phyloP scores from a whole-genome alignment of 2,888 invertebrate genomes.

The Aphodius granarius region DNA sequence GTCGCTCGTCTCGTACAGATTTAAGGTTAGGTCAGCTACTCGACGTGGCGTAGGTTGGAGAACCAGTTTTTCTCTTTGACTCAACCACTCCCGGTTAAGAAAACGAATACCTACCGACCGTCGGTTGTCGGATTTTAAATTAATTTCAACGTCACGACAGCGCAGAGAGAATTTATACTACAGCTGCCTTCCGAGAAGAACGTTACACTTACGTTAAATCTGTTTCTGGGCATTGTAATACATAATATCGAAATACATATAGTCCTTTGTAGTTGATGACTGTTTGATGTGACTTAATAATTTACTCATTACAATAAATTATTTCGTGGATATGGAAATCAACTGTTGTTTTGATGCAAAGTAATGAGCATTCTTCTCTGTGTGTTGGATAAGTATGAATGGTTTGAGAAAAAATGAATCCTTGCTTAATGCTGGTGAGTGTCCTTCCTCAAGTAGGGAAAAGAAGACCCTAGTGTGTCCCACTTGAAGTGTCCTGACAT shows the following conservation, averaged over 20 bases:
- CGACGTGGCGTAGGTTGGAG: not conserved
- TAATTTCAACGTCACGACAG: not conserved
- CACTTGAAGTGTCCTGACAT: not conserved
- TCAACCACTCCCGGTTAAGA: not conserved
- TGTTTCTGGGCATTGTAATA: not conserved
- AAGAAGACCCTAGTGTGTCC: not conserved
- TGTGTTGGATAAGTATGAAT: no score
- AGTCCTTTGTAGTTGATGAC: no score
- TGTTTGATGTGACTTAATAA: no score
- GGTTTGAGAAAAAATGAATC: not conserved
- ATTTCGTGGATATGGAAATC: no score
- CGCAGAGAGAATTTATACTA: conserved; percentile 4
- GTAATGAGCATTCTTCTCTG: no score
- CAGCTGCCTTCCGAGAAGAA: not conserved
- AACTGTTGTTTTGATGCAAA: no score
- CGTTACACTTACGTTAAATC: not conserved
- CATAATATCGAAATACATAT: no score
- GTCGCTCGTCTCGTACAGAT: not conserved
- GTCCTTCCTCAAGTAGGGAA: not conserved
- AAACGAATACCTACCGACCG: conserved; percentile 1
- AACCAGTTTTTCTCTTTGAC: not conserved
- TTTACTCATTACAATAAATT: no score
- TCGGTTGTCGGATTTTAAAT: conserved; percentile 4
- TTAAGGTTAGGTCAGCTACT: not conserved
- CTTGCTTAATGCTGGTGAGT: not conserved